A percentile compares a stretch with the other conserved stretches of the same genome.
phyloP scores from a whole-genome alignment of 2,113 vertebrate genomes.

The Nesoenas mayeri region DNA sequence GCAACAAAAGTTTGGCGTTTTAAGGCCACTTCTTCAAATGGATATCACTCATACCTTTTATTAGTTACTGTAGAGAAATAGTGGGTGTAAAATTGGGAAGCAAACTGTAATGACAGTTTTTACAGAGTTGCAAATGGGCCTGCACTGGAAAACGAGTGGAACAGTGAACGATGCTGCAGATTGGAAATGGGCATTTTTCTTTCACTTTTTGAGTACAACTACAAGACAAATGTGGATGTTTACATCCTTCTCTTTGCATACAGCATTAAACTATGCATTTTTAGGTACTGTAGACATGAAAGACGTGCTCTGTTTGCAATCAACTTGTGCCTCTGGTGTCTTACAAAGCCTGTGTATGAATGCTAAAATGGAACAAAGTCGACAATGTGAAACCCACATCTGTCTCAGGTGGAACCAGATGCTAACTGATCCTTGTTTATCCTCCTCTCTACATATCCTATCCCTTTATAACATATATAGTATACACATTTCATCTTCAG shows the following conservation, averaged over 20 bases:
- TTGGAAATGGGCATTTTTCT: neutral
- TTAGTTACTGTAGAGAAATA: neutral
- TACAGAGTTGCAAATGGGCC: neutral
- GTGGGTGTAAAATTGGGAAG: neutral
- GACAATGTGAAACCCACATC: neutral
- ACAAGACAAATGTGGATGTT: neutral
- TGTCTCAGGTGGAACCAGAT: conserved; percentile 13
- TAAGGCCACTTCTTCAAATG: neutral
- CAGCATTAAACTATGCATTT: neutral
- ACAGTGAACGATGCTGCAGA: neutral
- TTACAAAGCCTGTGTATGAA: neutral
- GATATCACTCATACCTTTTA: neutral
- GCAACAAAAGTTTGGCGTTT: neutral
- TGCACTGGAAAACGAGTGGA: neutral
- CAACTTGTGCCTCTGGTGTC: neutral
- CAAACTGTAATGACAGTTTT: neutral
- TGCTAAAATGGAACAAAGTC: neutral
- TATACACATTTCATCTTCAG: neutral
- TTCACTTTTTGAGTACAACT: neutral
- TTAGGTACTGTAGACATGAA: neutral
- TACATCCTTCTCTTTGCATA: neutral
- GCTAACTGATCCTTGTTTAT: neutral
- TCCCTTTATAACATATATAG: neutral
- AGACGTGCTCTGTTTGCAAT: neutral
- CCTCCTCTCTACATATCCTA: neutral